Evolutionary conservation across 1,140 invertebrate genomes (phyloP), one percentile per base, ranked within the genome.

Genomic region (Saccostrea cuccullata): DNA sequence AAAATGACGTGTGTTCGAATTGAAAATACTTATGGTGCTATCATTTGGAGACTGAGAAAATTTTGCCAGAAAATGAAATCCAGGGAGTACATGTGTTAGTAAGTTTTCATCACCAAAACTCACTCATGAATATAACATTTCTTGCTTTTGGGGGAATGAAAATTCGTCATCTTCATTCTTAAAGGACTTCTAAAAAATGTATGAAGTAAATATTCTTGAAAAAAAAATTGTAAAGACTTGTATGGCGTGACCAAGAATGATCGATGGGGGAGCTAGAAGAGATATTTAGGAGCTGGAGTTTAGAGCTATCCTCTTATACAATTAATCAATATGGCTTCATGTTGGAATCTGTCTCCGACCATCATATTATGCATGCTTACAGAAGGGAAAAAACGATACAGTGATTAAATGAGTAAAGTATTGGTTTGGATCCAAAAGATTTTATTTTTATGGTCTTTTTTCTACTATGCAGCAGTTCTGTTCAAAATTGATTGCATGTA

Each of bases 41-140:
- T 77, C 11, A 67, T 20, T n/a, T 67, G 60, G 23, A 67, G 23
- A 4, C 60, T 67, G 20, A 23, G 60, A 77, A 67, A 70, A 73
- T 26, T 26, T 73, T 73, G 67, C 67, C 23, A 77, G 70, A 36
- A 77, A 77, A 77, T 30, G 70, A 77, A 77, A 77, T 77, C 70
- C 70, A 77, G 70, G 13, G 23, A 77, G 23, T 13, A 77, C 26
- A 73, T 77, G 70, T 77, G 70, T 77, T 15, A 30, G 70, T 77
- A 26, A 30, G 70, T 77, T 26, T 77, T 30, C 30, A 77, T 77
- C 70, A 47, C 5, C 47, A 36, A 77, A 26, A 12, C 12, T 3
- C 23, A 26, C 70, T 77, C 70, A 77, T 77, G 70, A 77, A 77
- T 77, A 77, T 77, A 40, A 26, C 70, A 77, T 77, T 77, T 77